Evolutionary conservation across 2,888 invertebrate genomes (phyloP).

Genomic region (Nomada goodeniana): DNA sequence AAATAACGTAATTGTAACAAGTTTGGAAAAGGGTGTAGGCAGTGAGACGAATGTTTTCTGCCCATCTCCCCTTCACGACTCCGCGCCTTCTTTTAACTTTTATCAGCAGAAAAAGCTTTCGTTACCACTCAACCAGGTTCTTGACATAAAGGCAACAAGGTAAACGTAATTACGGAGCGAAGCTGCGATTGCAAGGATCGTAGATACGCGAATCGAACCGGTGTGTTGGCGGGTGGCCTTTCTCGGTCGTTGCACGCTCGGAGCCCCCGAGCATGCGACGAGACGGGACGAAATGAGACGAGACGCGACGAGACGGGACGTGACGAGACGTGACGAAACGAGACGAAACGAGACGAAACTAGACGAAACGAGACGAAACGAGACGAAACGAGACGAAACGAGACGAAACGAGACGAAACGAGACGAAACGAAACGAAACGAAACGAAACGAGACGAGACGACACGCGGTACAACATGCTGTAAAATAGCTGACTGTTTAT

Average conservation of each 20-base stretch:
- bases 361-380: too few relatives aligned
- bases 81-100: background rate
- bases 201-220: constrained; percentile 77
- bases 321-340: background rate
- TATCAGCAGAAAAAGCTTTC: background rate
- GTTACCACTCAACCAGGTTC: background rate
- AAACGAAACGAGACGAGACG: too few relatives aligned
- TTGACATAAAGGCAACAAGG: background rate
- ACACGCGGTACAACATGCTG: too few relatives aligned
- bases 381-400: too few relatives aligned
- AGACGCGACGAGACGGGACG: background rate
- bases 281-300: too few relatives aligned
- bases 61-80: too few relatives aligned
- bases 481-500: too few relatives aligned
- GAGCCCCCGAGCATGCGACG: constrained; percentile 59
- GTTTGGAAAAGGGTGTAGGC: too few relatives aligned
- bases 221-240: constrained; percentile 75
- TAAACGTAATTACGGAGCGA: constrained; percentile 24
- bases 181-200: constrained; percentile 44
- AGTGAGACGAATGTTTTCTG: too few relatives aligned
- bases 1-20: constrained; percentile 85
- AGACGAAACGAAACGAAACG: too few relatives aligned
- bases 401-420: too few relatives aligned
- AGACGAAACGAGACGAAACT: too few relatives aligned
- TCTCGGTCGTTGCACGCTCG: constrained; percentile 81